phyloP scores from a whole-genome alignment of 2,888 invertebrate genomes.

The Amphipyra tragopoginis region DNA sequence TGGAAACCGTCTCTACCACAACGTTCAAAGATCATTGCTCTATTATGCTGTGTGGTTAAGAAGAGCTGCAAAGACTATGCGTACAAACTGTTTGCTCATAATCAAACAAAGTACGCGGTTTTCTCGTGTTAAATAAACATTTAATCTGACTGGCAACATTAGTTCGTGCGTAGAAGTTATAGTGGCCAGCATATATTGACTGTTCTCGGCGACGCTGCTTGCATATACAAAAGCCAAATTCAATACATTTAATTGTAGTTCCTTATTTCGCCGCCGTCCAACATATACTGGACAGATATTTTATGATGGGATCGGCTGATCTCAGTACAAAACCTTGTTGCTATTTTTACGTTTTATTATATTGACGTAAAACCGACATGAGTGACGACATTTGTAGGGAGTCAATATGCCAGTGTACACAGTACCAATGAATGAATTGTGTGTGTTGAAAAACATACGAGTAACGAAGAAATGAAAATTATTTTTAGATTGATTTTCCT shows the following conservation, averaged over 20 bases:
- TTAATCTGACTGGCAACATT: slow-evolving; percentile 13
- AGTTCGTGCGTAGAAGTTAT: background rate
- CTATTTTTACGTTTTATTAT: slow-evolving; percentile 39
- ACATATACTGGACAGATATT: slow-evolving; percentile 12
- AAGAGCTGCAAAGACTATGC: slow-evolving; percentile 19
- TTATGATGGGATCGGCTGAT: slow-evolving; percentile 17
- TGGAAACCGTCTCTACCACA: no score
- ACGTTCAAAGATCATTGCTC: slow-evolving; percentile 29
- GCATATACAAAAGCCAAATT: background rate
- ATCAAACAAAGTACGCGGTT: slow-evolving; percentile 27
- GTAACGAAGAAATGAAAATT: slow-evolving; percentile 5
- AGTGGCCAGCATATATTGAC: no score
- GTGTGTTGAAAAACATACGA: slow-evolving; percentile 22
- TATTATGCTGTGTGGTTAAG: slow-evolving; percentile 11
- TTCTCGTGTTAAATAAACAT: slow-evolving; percentile 23
- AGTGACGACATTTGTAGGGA: slow-evolving; percentile 30
- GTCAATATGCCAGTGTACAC: slow-evolving; percentile 20
- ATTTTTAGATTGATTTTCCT: slow-evolving; percentile 1
- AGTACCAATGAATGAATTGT: slow-evolving; percentile 7
- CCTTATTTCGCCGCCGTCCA: background rate
- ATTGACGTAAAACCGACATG: slow-evolving; percentile 22
- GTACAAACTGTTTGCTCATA: slow-evolving; percentile 5
- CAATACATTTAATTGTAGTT: slow-evolving; percentile 2
- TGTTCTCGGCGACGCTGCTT: no score
- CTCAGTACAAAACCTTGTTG: slow-evolving; percentile 13